A percentile compares a stretch with the other conserved stretches of the same genome.
These are phyloP conservation scores for Diaprepes abbreviatus DNA, from an alignment of 2,888 invertebrate species.

Conservation along the genomic window DNA sequence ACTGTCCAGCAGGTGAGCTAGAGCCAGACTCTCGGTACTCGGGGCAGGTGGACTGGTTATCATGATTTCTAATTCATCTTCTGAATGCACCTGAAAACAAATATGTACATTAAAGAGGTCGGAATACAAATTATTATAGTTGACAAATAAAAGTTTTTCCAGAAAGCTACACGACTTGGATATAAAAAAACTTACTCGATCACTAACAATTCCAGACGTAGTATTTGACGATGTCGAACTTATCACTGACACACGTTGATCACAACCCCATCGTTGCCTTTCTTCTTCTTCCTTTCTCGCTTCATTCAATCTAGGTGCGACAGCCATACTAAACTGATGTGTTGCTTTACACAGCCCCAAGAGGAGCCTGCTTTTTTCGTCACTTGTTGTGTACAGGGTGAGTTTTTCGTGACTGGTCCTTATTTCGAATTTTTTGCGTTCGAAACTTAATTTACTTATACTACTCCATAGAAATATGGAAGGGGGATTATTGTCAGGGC, in stretches of 20 bases:
- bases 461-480: slow-evolving; percentile 93
- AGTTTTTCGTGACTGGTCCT: slow-evolving; percentile 90
- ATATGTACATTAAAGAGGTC: background rate
- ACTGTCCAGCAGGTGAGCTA: slow-evolving; percentile 81
- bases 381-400: slow-evolving; percentile 91
- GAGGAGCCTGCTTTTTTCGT: slow-evolving; percentile 94
- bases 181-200: slow-evolving; percentile 77
- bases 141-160: too few relatives aligned
- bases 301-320: slow-evolving; percentile 87
- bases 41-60: slow-evolving; percentile 87
- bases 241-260: slow-evolving; percentile 74
- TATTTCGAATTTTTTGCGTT: slow-evolving; percentile 97
- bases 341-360: slow-evolving; percentile 74
- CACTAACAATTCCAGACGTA: slow-evolving; percentile 96
- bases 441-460: slow-evolving; percentile 95
- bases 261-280: slow-evolving; percentile 69
- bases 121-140: too few relatives aligned
- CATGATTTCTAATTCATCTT: slow-evolving; percentile 93
- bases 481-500: slow-evolving; percentile 80
- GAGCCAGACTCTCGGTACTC: slow-evolving; percentile 86
- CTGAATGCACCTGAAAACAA: slow-evolving; percentile 75
- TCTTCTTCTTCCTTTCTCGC: slow-evolving; percentile 87
- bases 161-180: too few relatives aligned
- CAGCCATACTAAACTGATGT: slow-evolving; percentile 96
- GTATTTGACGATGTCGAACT: slow-evolving; percentile 94